Conservation (phyloP, 30 jellyfish, hydroid and myxozoan species). For the Aurelia aurita region DNA sequence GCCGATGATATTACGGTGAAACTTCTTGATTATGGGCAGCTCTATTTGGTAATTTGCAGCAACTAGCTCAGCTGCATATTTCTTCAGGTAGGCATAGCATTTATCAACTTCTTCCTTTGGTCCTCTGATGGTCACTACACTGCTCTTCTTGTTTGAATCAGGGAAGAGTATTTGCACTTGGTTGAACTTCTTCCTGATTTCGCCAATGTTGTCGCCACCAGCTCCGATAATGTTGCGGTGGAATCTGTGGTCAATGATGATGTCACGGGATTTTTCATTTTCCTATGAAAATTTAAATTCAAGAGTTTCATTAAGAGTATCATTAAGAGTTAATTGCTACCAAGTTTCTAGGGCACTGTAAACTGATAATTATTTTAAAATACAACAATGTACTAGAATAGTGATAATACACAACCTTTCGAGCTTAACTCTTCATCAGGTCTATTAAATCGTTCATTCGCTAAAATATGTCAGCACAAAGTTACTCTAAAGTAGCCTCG, state of each 20-base stretch:
- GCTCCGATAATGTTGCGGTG: conserved; percentile 95
- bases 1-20: conserved; percentile 94
- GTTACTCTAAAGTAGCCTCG: too few species aligned
- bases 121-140: conserved; percentile 93
- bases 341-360: too few species aligned
- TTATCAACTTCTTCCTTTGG: conserved; percentile 96
- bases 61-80: conserved; percentile 82
- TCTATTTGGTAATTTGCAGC: conserved; percentile 87
- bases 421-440: too few species aligned
- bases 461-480: too few species aligned
- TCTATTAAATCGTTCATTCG: too few species aligned
- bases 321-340: too few species aligned
- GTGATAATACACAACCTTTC: too few species aligned
- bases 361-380: too few species aligned
- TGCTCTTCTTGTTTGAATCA: conserved; percentile 89
- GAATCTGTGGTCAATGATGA: conserved; percentile 86
- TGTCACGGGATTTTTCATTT: conserved; percentile 92
- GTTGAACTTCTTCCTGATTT: conserved; percentile 81
- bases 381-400: too few species aligned
- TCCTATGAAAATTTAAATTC: conserved; percentile 76
- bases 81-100: conserved; percentile 87
- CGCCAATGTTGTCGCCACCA: conserved; percentile 88
- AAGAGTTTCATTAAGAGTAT: too few species aligned
- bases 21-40: conserved; percentile 90
- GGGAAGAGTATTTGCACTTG: conserved; percentile 96